Evolutionary conservation across 2,113 vertebrate genomes (phyloP).

Genomic region (Poecilia latipinna): DNA sequence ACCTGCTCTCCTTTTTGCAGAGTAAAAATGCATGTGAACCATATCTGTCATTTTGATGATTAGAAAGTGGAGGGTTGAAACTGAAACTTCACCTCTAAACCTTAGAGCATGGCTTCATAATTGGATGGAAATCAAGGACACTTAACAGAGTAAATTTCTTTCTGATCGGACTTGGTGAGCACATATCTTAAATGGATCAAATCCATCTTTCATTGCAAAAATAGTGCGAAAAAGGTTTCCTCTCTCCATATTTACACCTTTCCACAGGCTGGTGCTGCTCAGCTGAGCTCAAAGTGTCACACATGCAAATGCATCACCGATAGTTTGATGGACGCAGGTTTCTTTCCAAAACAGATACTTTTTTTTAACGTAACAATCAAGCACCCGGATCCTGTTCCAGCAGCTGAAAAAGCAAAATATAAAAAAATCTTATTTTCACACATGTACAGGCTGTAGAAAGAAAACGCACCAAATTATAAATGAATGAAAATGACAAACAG

Average conservation of each 20-base stretch:
- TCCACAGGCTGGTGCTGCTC: background rate
- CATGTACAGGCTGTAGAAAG: background rate
- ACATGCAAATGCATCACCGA: background rate
- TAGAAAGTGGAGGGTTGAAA: background rate
- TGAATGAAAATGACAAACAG: constrained; percentile 12
- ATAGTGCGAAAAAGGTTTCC: background rate
- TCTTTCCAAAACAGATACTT: constrained; percentile 9
- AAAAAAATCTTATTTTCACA: background rate
- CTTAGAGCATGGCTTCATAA: background rate
- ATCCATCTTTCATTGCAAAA: background rate
- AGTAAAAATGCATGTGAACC: constrained; percentile 9
- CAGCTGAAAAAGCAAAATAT: background rate
- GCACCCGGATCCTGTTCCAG: background rate
- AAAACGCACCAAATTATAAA: constrained; percentile 3
- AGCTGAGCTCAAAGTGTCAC: background rate
- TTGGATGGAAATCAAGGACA: constrained; percentile 4
- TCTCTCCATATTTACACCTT: constrained; percentile 3
- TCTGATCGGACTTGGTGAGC: background rate
- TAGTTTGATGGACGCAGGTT: background rate
- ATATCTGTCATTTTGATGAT: constrained; percentile 7
- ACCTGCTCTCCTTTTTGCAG: constrained; percentile 6
- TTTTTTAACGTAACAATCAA: too few relatives aligned
- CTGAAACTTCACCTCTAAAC: background rate
- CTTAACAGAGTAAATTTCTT: background rate
- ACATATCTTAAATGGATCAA: background rate